Base-by-base conservation (phyloP, 2,797 vertebrate genomes). In the Chanos chanos region DNA sequence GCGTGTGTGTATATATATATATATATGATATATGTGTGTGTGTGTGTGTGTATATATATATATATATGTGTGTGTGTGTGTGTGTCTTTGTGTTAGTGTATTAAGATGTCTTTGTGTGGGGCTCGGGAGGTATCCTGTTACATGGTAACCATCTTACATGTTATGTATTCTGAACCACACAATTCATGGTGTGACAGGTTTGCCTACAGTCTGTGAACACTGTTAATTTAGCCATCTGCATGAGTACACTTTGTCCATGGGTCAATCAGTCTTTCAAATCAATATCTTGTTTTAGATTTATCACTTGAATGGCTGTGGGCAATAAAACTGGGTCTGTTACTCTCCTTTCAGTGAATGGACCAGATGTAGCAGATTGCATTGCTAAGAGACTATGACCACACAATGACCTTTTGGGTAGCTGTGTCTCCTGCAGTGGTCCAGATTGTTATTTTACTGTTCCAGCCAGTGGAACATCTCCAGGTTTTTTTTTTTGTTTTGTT, bases 241-340 rank as follows among this genome's bases (percentile, higher is more conserved):
- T 54, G 41, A 24, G 56, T 34, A 24, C 37, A 41, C 60, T 56
- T 66, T 49, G 53, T 57, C 72, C 61, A 68, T 70, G 72, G 78
- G 80, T 84, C 73, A 73, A 1, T 7, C 53, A 63, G 72, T 70
- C 56, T 40, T 71, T 78, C 44, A 78, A 81, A 85, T 81, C 79
- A 77, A 70, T 68, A 67, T 72, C 39, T 61, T 71, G 67, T 73
- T 81, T 79, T 62, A 53, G 47, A 73, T 74, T 72, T 75, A 80
- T 82, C 79, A 74, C 78, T 63, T 63, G 60, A 64, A 62, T 68
- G 79, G 77, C 74, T 70, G 70, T 21, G 57, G 52, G 74, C 61
- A 73, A 62, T 74, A 66, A 78, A 78, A 76, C 45, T 24, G 74
- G 72, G 84, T 82, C 68, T 79, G 79, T 78, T 76, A 58, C 66